A percentile compares a stretch with the other conserved stretches of the same genome.
Conservation (phyloP, 1,140 invertebrate genomes). For the Drosophila burlai region DNA sequence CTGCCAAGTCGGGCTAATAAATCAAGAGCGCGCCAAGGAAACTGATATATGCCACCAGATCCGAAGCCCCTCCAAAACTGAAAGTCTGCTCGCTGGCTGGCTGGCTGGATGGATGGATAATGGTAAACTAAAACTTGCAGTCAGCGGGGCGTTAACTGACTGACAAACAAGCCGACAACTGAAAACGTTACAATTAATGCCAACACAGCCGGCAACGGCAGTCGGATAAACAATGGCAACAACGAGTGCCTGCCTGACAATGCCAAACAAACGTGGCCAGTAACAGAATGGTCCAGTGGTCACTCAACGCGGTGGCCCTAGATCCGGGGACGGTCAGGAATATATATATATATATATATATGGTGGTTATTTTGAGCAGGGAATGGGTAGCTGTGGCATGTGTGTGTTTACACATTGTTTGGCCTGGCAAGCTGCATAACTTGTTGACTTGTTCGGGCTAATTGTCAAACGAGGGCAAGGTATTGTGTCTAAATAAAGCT, state of each 20-base stretch:
- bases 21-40: slow-evolving; percentile 60
- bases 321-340: slow-evolving; percentile 5
- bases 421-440: slow-evolving; percentile 45
- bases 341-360: slow-evolving; percentile 3
- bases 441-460: slow-evolving; percentile 68
- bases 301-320: slow-evolving; percentile 25
- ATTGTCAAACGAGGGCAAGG: slow-evolving; percentile 56
- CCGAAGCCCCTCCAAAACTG: background rate
- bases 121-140: slow-evolving; percentile 35
- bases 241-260: slow-evolving; percentile 71
- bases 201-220: slow-evolving; percentile 54
- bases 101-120: slow-evolving; percentile 1
- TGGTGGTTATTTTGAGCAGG: background rate
- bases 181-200: slow-evolving; percentile 78
- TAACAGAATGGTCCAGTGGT: slow-evolving; percentile 60
- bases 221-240: slow-evolving; percentile 64
- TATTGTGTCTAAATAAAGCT: slow-evolving; percentile 36
- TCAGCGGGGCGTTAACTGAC: slow-evolving; percentile 44
- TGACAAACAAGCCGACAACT: slow-evolving; percentile 33
- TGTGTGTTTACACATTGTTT: slow-evolving; percentile 73
- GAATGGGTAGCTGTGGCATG: background rate
- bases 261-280: slow-evolving; percentile 62
- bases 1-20: slow-evolving; percentile 52
- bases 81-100: background rate
- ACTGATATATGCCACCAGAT: slow-evolving; percentile 53